Evolutionary conservation across 2,113 vertebrate species (phyloP).

Genomic region (Daboia siamensis): DNA sequence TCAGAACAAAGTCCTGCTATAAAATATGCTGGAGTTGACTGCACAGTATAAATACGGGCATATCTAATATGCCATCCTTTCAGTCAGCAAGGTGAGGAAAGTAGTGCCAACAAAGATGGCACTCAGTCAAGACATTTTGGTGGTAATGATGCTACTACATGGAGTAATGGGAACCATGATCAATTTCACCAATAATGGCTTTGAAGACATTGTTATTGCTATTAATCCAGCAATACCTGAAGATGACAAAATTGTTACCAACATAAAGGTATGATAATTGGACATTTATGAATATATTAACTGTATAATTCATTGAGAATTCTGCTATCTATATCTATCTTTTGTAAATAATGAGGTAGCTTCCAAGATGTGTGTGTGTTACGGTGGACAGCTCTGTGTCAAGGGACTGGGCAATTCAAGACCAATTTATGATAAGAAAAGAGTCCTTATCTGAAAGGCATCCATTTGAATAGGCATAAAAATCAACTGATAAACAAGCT

Average conservation of each 20-base stretch:
- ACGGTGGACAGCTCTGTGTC: neutral
- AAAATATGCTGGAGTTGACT: neutral
- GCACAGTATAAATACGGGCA: neutral
- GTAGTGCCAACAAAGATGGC: conserved; percentile 33
- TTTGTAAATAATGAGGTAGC: neutral
- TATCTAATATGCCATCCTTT: neutral
- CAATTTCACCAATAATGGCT: conserved; percentile 65
- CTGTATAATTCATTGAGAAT: neutral
- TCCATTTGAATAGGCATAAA: neutral
- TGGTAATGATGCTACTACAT: conserved; percentile 47
- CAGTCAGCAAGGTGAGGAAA: neutral
- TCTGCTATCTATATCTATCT: neutral
- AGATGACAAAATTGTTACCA: conserved; percentile 58
- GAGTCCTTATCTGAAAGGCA: neutral
- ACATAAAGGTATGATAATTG: conserved; percentile 60
- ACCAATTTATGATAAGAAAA: neutral
- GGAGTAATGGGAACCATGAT: conserved; percentile 49
- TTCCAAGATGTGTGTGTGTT: neutral
- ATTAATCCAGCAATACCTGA: conserved; percentile 64
- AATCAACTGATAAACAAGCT: neutral
- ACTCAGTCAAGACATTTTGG: conserved; percentile 32
- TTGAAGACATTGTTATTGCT: conserved; percentile 68
- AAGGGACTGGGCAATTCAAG: neutral
- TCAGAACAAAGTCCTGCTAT: neutral
- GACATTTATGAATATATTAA: neutral